Base-by-base conservation (phyloP, 2,797 vertebrate genomes). In the Balearica regulorum region DNA sequence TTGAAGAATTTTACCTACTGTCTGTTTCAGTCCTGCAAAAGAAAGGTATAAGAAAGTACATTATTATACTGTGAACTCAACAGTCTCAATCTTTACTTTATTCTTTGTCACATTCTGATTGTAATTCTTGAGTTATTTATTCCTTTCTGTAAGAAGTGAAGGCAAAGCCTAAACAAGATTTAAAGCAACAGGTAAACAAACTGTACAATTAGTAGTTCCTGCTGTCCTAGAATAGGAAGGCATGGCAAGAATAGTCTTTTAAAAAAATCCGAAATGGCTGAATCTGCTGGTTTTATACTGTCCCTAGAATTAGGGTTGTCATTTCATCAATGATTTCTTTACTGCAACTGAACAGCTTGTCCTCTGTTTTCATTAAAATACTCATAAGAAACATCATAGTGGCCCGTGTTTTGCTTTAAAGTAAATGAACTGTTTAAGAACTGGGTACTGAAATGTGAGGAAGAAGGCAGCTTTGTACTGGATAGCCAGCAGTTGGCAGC, bases 301-400 rank as follows among this genome's bases (percentile, higher is more conserved):
- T 28, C 7, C n/a, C 21, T 57, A 60, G 43, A 25, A 53, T 89
- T 69, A 58, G 49, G 26, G 7, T 37, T 90, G 51, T 58, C 11
- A 19, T 72, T 81, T 86, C 70, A 86, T 15, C 46, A 31, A 46
- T 75, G 22, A 2, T 83, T 95, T 88, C 13, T 82, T 86, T 33
- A 39, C 16, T 72, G 21, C 87, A 37, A 76, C 54, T 65, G 77
- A 82, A 87, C 33, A 79, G 9, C 46, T 76, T 54, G 39, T 89
- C 58, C 60, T 92, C 58, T 90, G n/a, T 87, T 93, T 92, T 72
- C 79, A 87, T 90, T 96, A 90, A 94, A 94, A 54, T 94, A 49
- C 58, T 82, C 7, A 0, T 41, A 62, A 81, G 35, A 65, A 83
- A 33, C 61, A 64, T 75, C 61, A 9, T 5, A 37, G 28, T 61